Percentiles rank a stretch among this genome's conserved stretches.
phyloP scores from a whole-genome alignment of 1,140 invertebrate species.

The Tetramorium alpestre region DNA sequence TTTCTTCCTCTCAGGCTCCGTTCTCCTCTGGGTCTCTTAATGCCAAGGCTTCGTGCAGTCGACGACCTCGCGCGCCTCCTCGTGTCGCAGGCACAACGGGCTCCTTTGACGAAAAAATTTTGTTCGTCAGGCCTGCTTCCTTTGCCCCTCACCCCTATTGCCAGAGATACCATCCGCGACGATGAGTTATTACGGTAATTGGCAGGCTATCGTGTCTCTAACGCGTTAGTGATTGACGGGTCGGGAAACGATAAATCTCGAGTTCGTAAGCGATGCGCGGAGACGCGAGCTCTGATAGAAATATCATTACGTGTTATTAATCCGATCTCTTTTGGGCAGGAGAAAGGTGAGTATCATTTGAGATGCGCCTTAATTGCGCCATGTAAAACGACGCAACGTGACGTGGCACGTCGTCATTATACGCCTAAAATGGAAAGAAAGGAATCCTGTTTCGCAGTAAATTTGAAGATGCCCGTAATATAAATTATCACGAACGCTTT shows the following conservation, averaged over 20 bases:
- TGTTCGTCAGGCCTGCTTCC: neutral
- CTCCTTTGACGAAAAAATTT: constrained; percentile 61
- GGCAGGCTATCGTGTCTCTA: constrained; percentile 28
- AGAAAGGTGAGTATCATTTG: neutral
- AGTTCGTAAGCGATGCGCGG: constrained; percentile 11
- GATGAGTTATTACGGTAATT: constrained; percentile 60
- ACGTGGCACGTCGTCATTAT: neutral
- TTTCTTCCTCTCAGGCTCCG: neutral
- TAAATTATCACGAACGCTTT: neutral
- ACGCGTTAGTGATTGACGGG: constrained; percentile 29
- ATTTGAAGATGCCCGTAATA: neutral
- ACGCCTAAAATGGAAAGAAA: neutral
- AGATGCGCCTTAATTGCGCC: neutral
- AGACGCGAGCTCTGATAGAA: constrained; percentile 13
- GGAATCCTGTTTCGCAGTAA: neutral
- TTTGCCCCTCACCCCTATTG: neutral
- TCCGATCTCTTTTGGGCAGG: neutral
- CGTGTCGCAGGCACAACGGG: constrained; percentile 17
- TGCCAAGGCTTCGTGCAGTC: neutral
- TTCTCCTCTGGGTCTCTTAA: neutral
- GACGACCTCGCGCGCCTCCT: constrained; percentile 19
- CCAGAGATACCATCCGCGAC: constrained; percentile 5
- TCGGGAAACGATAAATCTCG: constrained; percentile 26
- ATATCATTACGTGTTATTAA: constrained; percentile 48
- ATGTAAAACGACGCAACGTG: neutral